A percentile compares a stretch with the other conserved stretches of the same genome.
Evolutionary conservation across 1,140 invertebrate genomes (phyloP).

Genomic region (Pseudomyrmex flavicornis): DNA sequence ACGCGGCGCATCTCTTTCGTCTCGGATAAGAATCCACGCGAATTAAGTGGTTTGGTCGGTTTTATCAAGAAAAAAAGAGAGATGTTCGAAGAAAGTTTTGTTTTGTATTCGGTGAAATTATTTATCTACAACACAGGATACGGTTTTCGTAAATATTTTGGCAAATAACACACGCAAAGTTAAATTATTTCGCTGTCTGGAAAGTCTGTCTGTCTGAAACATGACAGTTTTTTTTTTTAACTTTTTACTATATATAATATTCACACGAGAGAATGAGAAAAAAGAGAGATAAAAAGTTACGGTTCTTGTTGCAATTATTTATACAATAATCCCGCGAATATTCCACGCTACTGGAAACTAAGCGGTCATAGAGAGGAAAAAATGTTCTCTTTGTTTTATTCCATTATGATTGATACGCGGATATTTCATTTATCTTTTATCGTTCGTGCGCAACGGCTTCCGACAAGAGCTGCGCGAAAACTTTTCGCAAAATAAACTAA

Average conservation of each 20-base stretch:
- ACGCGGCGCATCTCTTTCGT: not conserved
- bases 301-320: too few relatives aligned
- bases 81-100: not conserved
- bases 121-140: not conserved
- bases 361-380: not conserved
- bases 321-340: too few relatives aligned
- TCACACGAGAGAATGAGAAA: not conserved
- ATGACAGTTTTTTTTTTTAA: not conserved
- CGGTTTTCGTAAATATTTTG: not conserved
- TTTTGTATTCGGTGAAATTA: not conserved
- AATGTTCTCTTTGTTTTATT: not conserved
- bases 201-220: too few relatives aligned
- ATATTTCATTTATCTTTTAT: conserved; percentile 16
- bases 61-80: not conserved
- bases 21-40: conserved; percentile 49
- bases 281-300: too few relatives aligned
- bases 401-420: not conserved
- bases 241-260: not conserved
- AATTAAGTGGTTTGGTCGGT: conserved; percentile 48
- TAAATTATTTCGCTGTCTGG: too few relatives aligned
- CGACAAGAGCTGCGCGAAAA: conserved; percentile 1
- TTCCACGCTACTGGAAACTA: not conserved
- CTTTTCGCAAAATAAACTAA: conserved; percentile 21
- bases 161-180: not conserved
- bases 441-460: not conserved